These are phyloP conservation scores for Staurois parvus DNA, from an alignment of 2,797 vertebrate species.

Conservation along the genomic window DNA sequence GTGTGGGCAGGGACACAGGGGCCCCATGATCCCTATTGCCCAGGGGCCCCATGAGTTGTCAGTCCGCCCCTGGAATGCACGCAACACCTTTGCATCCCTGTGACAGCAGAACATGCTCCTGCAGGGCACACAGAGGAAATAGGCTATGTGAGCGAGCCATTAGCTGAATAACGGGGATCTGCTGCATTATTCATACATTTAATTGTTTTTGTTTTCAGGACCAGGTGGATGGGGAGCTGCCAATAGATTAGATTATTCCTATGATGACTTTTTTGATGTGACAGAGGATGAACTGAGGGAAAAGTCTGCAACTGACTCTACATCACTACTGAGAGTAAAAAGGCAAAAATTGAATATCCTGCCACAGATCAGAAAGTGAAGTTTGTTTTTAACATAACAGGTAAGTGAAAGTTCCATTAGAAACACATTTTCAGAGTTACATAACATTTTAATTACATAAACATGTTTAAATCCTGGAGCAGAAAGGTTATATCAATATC, in stretches of 20 bases:
- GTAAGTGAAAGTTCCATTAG: slow-evolving; percentile 71
- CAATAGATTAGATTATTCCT: slow-evolving; percentile 90
- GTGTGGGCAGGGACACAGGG: no score
- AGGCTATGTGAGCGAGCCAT: no score
- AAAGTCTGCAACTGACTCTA: slow-evolving; percentile 63
- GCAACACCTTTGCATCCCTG: no score
- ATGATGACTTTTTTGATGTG: slow-evolving; percentile 86
- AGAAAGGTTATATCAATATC: no score
- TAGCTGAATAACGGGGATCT: neutral
- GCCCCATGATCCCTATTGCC: no score
- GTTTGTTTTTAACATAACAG: slow-evolving; percentile 96
- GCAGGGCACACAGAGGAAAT: no score
- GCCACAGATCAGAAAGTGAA: slow-evolving; percentile 94
- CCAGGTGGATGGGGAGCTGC: slow-evolving; percentile 88
- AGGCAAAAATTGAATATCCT: slow-evolving; percentile 80
- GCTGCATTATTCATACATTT: neutral
- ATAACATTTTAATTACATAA: no score
- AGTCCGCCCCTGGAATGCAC: no score
- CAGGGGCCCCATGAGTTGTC: no score
- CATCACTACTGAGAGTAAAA: slow-evolving; percentile 78
- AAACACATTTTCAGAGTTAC: no score
- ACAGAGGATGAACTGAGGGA: slow-evolving; percentile 71
- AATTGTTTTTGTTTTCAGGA: slow-evolving; percentile 72
- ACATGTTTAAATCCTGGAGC: no score
- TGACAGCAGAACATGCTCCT: no score